Evolutionary conservation across 1,140 invertebrate species (phyloP), one percentile per base, ranked within the genome.

Genomic region (Drosophila jambulina): DNA sequence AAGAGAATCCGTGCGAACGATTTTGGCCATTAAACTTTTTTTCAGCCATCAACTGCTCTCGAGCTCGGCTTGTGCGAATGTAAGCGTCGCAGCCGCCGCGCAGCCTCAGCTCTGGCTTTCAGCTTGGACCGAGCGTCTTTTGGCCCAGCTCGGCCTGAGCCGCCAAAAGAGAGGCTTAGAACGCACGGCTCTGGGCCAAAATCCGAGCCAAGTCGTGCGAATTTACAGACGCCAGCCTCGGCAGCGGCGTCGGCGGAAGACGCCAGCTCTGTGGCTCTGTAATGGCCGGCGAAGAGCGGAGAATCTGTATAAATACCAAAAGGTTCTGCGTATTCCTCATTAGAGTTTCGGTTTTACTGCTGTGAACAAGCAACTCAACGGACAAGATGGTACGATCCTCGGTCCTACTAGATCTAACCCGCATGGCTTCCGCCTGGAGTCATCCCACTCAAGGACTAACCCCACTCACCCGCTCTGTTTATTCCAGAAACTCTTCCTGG

Each of bases 241-340:
- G 54, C 64, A 59, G 46, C 40, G 76, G 27, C 75, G 69, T 57
- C 70, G 43, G 1, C 48, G 45, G 38, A 34, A 46, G 40, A 53
- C 58, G 48, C 61, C 60, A 69, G 58, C 51, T 80, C 49, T 17
- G 53, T 32, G 38, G 36, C 81, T 64, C 78, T 85, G 85, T 88
- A 90, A 88, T 81, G 57, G 65, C 69, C 62, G 25, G 62, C 64
- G 49, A 56, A 82, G 61, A 69, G 78, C 87, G 75, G 75, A 90
- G 87, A 91, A 91, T 82, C 74, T 90, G 87, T 91, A 91, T 91
- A 91, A 91, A 91, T 91, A 91, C 87, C 88, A 83, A 91, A 91
- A 91, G 69, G 87, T 87, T 91, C 87, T 91, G 38, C 87, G 76
- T 91, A 83, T 91, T 91, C 87, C 80, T 78, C 90, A 91, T 91